These are phyloP conservation scores for Nematolebias whitei DNA, from an alignment of 2,113 vertebrate species.

Conservation along the genomic window DNA sequence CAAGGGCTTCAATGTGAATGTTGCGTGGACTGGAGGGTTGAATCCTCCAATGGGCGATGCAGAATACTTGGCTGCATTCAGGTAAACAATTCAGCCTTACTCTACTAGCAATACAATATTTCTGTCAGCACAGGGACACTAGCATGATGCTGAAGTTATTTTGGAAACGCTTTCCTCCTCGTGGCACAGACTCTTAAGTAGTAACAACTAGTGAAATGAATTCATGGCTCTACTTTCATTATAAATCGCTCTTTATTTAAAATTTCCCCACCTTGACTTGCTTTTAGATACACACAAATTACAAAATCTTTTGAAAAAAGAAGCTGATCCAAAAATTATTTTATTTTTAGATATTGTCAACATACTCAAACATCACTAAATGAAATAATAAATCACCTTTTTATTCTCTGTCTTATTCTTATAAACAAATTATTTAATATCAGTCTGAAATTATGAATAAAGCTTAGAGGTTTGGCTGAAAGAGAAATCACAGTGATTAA, in stretches of 20 bases:
- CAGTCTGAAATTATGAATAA: too few relatives aligned
- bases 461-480: too few relatives aligned
- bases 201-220: not conserved
- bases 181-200: not conserved
- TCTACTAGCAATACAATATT: not conserved
- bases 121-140: not conserved
- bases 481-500: too few relatives aligned
- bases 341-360: too few relatives aligned
- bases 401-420: too few relatives aligned
- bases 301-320: too few relatives aligned
- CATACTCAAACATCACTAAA: too few relatives aligned
- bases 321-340: too few relatives aligned
- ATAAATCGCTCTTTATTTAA: not conserved
- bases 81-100: conserved; percentile 72
- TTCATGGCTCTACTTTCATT: not conserved
- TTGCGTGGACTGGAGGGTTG: conserved; percentile 90
- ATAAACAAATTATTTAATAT: too few relatives aligned
- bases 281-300: not conserved
- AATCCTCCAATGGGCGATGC: conserved; percentile 92
- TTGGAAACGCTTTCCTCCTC: not conserved
- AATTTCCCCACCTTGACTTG: not conserved
- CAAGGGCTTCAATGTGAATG: conserved; percentile 90
- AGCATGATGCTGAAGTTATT: not conserved
- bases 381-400: too few relatives aligned
- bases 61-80: conserved; percentile 94